A percentile compares a stretch with the other conserved stretches of the same genome.
These are phyloP conservation scores for Trinectes maculatus DNA, from an alignment of 2,113 vertebrate species.

Conservation along the genomic window DNA sequence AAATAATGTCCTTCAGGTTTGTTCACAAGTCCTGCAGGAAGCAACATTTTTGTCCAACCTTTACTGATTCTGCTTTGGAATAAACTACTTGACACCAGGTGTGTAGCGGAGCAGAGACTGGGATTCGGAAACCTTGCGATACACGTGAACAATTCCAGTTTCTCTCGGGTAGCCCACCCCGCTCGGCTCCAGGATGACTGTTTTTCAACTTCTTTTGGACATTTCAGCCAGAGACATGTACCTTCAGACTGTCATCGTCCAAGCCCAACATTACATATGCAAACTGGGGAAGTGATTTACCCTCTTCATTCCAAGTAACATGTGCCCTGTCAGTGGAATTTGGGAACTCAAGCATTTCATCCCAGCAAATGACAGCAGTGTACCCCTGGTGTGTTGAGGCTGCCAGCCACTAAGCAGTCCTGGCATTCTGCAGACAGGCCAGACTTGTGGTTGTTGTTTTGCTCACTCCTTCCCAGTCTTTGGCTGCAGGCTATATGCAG, in stretches of 20 bases:
- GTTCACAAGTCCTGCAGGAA: constrained; percentile 5
- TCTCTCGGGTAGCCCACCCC: constrained; percentile 5
- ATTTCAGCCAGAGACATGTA: constrained; percentile 33
- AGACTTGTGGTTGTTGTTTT: constrained; percentile 81
- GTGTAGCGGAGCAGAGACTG: constrained; percentile 6
- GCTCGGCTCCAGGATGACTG: not conserved
- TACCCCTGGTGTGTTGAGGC: constrained; percentile 72
- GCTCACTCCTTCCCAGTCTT: constrained; percentile 72
- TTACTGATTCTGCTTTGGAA: not conserved
- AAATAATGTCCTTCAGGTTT: not conserved
- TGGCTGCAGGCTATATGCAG: constrained; percentile 80
- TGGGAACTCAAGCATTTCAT: constrained; percentile 73
- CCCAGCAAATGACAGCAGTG: constrained; percentile 71
- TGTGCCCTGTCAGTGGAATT: constrained; percentile 66
- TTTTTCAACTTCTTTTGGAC: constrained; percentile 23
- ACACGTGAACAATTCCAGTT: not conserved
- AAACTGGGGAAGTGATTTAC: constrained; percentile 43
- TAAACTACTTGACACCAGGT: not conserved
- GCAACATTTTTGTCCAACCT: not conserved
- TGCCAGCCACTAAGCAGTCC: constrained; percentile 80
- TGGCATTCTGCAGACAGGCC: constrained; percentile 79
- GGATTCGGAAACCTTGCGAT: not conserved
- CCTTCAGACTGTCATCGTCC: constrained; percentile 37
- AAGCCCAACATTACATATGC: constrained; percentile 30
- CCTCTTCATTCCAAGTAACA: constrained; percentile 53